Base-by-base conservation (phyloP, 2,888 invertebrate species). In the Habrosyne pyritoides region DNA sequence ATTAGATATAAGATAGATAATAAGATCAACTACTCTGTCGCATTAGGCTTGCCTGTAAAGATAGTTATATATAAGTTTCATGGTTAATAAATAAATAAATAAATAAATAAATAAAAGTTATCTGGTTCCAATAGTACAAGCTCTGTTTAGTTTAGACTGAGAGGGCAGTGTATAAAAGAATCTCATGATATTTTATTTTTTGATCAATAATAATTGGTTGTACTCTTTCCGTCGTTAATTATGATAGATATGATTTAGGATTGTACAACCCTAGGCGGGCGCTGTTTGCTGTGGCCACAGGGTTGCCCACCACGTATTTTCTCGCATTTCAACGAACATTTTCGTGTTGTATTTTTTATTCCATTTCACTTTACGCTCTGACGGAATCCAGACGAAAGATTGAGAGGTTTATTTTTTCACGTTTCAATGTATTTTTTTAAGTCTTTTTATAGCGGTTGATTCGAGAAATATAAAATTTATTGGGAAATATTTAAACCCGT, bases 361-460 rank as follows among this genome's bases (percentile, higher is more conserved):
- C 59, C 63, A 64, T 75, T 74, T 72, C 55, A 60, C 59, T 75
- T 71, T 56, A 64, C 69, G 71, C 64, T 69, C 66, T 63, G 65
- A 53, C 64, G 56, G 51, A 58, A 42, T 42, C 49, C 52, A 54
- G 63, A 66, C 69, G 51, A 56, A 63, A 48, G 56, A 47, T 54
- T 51, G 50, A 57, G 54, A 57, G 53, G 52, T 48, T 56, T 56
- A 52, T 54, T 61, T 55, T 55, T 33, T 26, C 12, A 55, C 22
- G 33, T 36, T 21, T 53, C 54, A 51, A 53, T 50, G 47, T 49
- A 5, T 42, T 48, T 42, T 18, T 18, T 33, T 36, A 18, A 18
- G 8, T 8, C 8, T 42, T 42, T 24, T 24, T 42, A 33, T 42
- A 8, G 18, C 18, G 14, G 18, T 42, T 18, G 18, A 42, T 42